Percentiles rank a stretch among this genome's conserved stretches.
These are phyloP conservation scores for Myripristis jacobus DNA, from an alignment of 2,797 vertebrate species.

Conservation along the genomic window DNA sequence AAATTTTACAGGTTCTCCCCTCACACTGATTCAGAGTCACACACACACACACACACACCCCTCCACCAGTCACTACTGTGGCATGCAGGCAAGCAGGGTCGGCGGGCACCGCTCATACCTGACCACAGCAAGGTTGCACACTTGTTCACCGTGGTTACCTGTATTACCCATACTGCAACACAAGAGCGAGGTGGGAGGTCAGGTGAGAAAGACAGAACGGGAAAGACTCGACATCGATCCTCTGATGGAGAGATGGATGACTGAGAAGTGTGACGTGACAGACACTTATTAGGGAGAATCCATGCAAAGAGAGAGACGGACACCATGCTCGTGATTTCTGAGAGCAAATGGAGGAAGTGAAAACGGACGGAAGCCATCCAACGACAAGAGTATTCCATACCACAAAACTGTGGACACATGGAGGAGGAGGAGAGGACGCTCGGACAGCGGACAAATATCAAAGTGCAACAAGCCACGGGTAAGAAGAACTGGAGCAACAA, in stretches of 20 bases:
- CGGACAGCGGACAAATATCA: conserved; percentile 43
- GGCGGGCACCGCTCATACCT: conserved; percentile 82
- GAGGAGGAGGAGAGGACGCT: conserved; percentile 26
- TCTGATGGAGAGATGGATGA: conserved; percentile 11
- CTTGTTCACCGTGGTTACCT: conserved; percentile 89
- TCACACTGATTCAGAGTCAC: no score
- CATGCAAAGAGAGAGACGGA: conserved; percentile 65
- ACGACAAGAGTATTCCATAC: conserved; percentile 6
- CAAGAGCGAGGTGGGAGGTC: conserved; percentile 56
- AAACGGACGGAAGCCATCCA: conserved; percentile 32
- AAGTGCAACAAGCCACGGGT: conserved; percentile 72
- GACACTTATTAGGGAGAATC: conserved; percentile 69
- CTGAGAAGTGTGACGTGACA: conserved; percentile 22
- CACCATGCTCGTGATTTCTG: conserved; percentile 24
- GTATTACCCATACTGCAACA: conserved; percentile 88
- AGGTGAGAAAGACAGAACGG: conserved; percentile 38
- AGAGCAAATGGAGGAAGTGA: conserved; percentile 63
- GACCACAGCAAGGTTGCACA: conserved; percentile 87
- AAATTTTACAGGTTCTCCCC: background rate
- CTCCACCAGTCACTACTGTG: conserved; percentile 45
- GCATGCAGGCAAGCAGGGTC: conserved; percentile 53
- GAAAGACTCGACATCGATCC: conserved; percentile 22
- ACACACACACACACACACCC: no score
- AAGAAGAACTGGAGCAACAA: conserved; percentile 57
- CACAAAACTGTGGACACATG: conserved; percentile 10